phyloP scores from a whole-genome alignment of 2,113 vertebrate genomes.

The Aleadryas rufinucha region DNA sequence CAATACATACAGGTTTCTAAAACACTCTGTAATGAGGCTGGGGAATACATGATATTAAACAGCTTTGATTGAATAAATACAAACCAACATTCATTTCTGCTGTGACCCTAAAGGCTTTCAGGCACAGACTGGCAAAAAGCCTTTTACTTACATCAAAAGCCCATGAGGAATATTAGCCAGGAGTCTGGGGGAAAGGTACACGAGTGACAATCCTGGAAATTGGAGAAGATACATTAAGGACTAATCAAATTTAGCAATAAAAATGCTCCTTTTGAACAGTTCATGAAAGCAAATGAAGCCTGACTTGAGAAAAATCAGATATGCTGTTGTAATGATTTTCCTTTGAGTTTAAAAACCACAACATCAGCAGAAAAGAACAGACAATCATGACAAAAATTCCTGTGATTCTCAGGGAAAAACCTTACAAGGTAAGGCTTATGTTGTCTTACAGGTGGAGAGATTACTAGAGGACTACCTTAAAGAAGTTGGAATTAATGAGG shows the following conservation, averaged over 20 bases:
- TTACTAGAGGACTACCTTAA: conserved; percentile 89
- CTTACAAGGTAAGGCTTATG: not conserved
- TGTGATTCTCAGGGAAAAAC: not conserved
- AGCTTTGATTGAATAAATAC: not conserved
- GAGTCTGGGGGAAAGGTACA: not conserved
- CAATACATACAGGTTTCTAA: not conserved
- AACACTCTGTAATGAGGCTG: not conserved
- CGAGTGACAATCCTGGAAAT: not conserved
- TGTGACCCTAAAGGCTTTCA: not conserved
- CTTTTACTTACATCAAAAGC: not conserved
- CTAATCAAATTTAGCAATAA: not conserved
- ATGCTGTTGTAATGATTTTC: not conserved
- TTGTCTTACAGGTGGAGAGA: conserved; percentile 85
- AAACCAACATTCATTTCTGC: not conserved
- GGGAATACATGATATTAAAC: not conserved
- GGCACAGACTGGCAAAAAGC: not conserved
- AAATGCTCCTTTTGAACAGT: not conserved
- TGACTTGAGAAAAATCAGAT: not conserved
- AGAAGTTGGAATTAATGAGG: conserved; percentile 95
- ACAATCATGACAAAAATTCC: not conserved
- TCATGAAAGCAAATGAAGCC: not conserved
- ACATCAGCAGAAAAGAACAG: not conserved
- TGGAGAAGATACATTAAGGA: not conserved
- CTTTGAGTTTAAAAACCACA: not conserved
- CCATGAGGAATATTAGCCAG: not conserved